Evolutionary conservation across 2,113 vertebrate species (phyloP).

Genomic region (Hiodon alosoides): DNA sequence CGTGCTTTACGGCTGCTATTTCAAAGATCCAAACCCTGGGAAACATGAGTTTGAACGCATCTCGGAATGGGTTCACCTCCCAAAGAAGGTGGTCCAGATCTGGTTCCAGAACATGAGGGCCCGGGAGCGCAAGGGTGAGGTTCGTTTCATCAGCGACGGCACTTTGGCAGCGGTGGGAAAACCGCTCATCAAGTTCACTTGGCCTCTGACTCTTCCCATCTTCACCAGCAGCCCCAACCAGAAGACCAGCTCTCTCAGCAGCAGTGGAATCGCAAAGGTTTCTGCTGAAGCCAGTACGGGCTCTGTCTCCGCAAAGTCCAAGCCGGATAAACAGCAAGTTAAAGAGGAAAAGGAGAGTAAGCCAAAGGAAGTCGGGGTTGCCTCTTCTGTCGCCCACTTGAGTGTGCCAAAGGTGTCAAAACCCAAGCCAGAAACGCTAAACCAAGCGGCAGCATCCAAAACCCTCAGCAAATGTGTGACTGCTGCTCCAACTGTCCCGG

Average conservation of each 20-base stretch:
- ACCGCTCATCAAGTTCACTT: slow-evolving; percentile 70
- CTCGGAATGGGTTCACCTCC: slow-evolving; percentile 82
- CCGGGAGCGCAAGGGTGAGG: slow-evolving; percentile 82
- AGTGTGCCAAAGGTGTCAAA: slow-evolving; percentile 51
- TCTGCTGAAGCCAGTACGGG: slow-evolving; percentile 49
- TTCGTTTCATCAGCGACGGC: slow-evolving; percentile 71
- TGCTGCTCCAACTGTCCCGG: slow-evolving; percentile 34
- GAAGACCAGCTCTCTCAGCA: slow-evolving; percentile 30
- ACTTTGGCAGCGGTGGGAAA: slow-evolving; percentile 67
- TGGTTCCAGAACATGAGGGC: slow-evolving; percentile 94
- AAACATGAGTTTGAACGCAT: slow-evolving; percentile 87
- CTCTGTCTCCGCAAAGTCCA: slow-evolving; percentile 48
- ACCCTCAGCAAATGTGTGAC: slow-evolving; percentile 50
- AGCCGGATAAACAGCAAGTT: slow-evolving; percentile 47
- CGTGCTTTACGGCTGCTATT: slow-evolving; percentile 83
- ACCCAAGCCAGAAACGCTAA: slow-evolving; percentile 54
- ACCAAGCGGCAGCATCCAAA: slow-evolving; percentile 57
- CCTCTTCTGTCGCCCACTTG: slow-evolving; percentile 33
- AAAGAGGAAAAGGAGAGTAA: slow-evolving; percentile 55
- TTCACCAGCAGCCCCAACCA: slow-evolving; percentile 52
- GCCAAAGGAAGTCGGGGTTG: slow-evolving; percentile 51
- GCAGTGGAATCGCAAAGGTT: slow-evolving; percentile 51
- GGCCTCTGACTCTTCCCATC: slow-evolving; percentile 60
- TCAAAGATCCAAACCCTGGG: slow-evolving; percentile 84
- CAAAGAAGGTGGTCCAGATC: slow-evolving; percentile 88